These are phyloP conservation scores for Formica aserva DNA, from an alignment of 2,888 invertebrate species.

Conservation along the genomic window DNA sequence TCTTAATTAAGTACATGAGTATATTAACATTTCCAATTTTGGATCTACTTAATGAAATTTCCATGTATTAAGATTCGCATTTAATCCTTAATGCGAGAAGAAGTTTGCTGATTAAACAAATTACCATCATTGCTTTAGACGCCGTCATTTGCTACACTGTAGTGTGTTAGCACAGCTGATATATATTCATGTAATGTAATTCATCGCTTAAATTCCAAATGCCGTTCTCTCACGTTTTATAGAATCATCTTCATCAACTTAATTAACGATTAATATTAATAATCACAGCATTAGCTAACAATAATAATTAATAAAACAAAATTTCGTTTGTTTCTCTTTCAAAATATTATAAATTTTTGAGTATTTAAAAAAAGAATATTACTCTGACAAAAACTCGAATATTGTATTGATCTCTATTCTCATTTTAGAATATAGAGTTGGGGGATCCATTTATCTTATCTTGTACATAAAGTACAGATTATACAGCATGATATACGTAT, in stretches of 20 bases:
- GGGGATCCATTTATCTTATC: not conserved
- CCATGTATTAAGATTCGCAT: conserved; percentile 1
- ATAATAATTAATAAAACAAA: not conserved
- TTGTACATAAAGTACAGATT: not conserved
- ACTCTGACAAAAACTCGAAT: not conserved
- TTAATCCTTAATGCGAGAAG: conserved; percentile 36
- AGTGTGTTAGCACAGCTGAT: conserved; percentile 31
- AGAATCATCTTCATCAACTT: not conserved
- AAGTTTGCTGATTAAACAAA: conserved; percentile 32
- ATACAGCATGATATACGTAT: not conserved
- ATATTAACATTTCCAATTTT: conserved; percentile 13
- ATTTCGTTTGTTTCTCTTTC: not conserved
- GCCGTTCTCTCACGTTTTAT: conserved; percentile 1
- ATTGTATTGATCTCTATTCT: not conserved
- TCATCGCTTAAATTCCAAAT: conserved; percentile 23
- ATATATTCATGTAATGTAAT: conserved; percentile 10
- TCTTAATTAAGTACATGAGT: not conserved
- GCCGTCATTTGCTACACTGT: conserved; percentile 16
- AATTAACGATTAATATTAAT: conserved; percentile 16
- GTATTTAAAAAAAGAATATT: not conserved
- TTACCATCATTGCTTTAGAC: conserved; percentile 43
- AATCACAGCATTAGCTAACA: not conserved
- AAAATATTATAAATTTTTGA: not conserved
- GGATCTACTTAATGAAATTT: not conserved
- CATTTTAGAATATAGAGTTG: not conserved